Conservation (phyloP, 2,888 invertebrate genomes). For the Germaria angustata region DNA sequence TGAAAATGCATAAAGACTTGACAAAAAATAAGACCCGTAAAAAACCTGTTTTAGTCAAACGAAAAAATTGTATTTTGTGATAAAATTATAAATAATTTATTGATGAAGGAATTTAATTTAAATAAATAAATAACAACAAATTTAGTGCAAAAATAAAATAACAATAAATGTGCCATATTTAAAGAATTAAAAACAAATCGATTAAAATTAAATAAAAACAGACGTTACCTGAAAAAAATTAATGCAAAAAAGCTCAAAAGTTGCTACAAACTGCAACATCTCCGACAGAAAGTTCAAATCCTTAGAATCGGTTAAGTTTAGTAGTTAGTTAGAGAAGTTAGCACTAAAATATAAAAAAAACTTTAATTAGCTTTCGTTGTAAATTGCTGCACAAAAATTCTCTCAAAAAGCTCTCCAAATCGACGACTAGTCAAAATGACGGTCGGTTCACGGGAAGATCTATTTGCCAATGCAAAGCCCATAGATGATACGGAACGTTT, state of each 20-base stretch:
- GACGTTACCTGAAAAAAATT: not conserved
- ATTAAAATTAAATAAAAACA: not conserved
- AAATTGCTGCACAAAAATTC: conserved; percentile 47
- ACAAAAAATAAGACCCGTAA: conserved; percentile 78
- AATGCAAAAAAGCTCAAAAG: not conserved
- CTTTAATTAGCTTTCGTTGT: not conserved
- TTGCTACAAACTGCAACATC: not conserved
- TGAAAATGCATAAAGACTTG: conserved; percentile 79
- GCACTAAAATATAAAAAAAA: not conserved
- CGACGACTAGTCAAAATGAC: conserved; percentile 74
- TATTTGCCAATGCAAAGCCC: conserved; percentile 77
- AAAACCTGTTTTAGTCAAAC: conserved; percentile 63
- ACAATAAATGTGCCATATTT: conserved; percentile 47
- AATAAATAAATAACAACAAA: conserved; percentile 47
- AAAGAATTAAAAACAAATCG: not conserved
- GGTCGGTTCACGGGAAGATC: conserved; percentile 79
- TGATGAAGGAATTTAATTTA: conserved; percentile 32
- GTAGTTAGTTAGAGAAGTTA: not conserved
- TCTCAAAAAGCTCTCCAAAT: conserved; percentile 42
- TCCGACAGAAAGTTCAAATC: conserved; percentile 5
- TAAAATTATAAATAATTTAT: conserved; percentile 49
- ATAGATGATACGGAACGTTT: conserved; percentile 79
- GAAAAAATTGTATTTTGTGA: conserved; percentile 71
- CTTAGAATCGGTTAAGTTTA: not conserved
- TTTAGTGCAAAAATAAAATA: conserved; percentile 7